Percentiles rank a stretch among this genome's conserved stretches.
Evolutionary conservation across 2,888 invertebrate genomes (phyloP).

Genomic region (Coenonympha arcania): DNA sequence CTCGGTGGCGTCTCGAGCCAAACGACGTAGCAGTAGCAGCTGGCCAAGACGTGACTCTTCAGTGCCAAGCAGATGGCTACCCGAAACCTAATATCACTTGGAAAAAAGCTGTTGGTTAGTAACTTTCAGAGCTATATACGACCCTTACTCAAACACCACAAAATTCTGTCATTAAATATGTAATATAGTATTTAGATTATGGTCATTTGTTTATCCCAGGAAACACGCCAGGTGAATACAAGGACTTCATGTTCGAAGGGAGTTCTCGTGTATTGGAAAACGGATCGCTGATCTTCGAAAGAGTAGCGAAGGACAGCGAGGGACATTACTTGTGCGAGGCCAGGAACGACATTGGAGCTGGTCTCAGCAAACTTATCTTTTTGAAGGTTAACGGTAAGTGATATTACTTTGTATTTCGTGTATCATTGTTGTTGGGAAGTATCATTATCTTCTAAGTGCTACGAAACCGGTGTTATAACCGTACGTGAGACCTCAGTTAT

Average conservation of each 20-base stretch:
- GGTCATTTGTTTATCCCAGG: conserved; percentile 56
- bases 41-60: conserved; percentile 86
- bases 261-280: conserved; percentile 85
- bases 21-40: conserved; percentile 86
- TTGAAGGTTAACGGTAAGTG: conserved; percentile 89
- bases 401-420: not conserved
- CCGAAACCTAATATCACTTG: conserved; percentile 91
- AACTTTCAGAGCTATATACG: not conserved
- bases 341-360: conserved; percentile 92
- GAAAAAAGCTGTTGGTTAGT: conserved; percentile 88
- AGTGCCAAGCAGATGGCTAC: conserved; percentile 94
- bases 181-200: too few species aligned
- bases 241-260: conserved; percentile 86
- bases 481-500: too few species aligned
- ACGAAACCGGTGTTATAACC: too few species aligned
- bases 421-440: too few species aligned
- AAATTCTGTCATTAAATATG: too few species aligned
- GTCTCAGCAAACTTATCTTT: conserved; percentile 92
- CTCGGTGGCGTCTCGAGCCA: conserved; percentile 91
- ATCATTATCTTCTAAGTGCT: too few species aligned
- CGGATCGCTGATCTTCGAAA: conserved; percentile 87
- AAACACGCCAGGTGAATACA: conserved; percentile 82
- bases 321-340: conserved; percentile 94
- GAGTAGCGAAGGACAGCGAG: conserved; percentile 89
- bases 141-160: too few species aligned